Conservation (phyloP, 2,888 invertebrate species). For the Heliconius sara region DNA sequence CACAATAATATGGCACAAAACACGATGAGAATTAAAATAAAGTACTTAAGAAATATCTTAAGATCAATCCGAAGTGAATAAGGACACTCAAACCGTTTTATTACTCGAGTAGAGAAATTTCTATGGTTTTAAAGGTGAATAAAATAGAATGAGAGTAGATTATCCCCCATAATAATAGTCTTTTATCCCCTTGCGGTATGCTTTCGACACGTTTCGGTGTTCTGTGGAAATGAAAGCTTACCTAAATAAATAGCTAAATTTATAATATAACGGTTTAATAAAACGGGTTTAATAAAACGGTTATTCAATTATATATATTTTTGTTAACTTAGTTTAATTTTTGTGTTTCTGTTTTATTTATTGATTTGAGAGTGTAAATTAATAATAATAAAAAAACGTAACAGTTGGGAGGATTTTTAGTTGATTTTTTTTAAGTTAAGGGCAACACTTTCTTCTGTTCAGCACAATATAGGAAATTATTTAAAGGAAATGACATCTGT, state of each 20-base stretch:
- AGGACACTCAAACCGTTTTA: constrained; percentile 14
- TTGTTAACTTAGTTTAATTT: not conserved
- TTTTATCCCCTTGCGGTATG: constrained; percentile 2
- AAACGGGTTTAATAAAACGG: not conserved
- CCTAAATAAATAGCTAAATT: not conserved
- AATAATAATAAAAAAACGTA: not conserved
- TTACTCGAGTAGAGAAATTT: constrained; percentile 9
- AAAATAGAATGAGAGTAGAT: constrained; percentile 21
- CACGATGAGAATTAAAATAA: not conserved
- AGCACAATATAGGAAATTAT: too few species aligned
- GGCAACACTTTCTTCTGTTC: too few species aligned
- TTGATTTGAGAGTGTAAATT: not conserved
- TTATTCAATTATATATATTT: not conserved
- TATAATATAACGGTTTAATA: not conserved
- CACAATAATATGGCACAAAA: not conserved
- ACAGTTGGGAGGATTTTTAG: too few species aligned
- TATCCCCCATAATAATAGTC: constrained; percentile 4
- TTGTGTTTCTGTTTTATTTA: not conserved
- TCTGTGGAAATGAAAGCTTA: not conserved
- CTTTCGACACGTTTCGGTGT: constrained; percentile 5
- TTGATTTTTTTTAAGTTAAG: too few species aligned
- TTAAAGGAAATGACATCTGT: too few species aligned
- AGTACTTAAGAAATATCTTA: constrained; percentile 11
- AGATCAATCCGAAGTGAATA: not conserved
- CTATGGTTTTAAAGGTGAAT: constrained; percentile 20